Percentiles rank a stretch among this genome's conserved stretches.
Evolutionary conservation across 2,113 vertebrate species (phyloP).

Genomic region (Campylomormyrus tamandua): DNA sequence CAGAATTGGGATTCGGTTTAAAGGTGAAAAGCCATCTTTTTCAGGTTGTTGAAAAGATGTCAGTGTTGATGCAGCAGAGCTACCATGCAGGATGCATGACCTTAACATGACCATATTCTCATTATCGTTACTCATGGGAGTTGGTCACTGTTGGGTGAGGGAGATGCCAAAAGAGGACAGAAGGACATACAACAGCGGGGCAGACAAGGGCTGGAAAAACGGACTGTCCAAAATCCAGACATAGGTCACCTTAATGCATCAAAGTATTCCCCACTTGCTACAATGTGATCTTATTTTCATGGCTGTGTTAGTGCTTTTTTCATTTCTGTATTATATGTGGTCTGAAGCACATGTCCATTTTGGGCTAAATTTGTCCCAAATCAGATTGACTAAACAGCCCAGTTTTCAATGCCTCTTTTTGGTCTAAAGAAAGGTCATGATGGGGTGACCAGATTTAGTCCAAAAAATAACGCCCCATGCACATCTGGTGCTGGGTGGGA

Average conservation of each 20-base stretch:
- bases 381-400: background rate
- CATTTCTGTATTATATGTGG: background rate
- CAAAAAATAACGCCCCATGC: background rate
- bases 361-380: background rate
- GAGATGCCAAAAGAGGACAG: background rate
- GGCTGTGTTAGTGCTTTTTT: background rate
- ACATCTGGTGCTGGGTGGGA: background rate
- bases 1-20: no score
- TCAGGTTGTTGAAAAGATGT: no score
- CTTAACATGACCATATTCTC: background rate
- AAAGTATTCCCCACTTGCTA: background rate
- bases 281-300: background rate
- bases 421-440: background rate
- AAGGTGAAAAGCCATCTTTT: no score
- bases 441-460: background rate
- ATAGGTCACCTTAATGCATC: background rate
- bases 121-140: background rate
- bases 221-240: background rate
- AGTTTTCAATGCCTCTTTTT: background rate
- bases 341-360: background rate
- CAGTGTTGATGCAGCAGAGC: background rate
- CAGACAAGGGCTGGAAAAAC: background rate
- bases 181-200: background rate
- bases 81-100: background rate
- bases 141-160: background rate